Base-by-base conservation (phyloP, 2,888 invertebrate species). In the Xestia sexstrigata region DNA sequence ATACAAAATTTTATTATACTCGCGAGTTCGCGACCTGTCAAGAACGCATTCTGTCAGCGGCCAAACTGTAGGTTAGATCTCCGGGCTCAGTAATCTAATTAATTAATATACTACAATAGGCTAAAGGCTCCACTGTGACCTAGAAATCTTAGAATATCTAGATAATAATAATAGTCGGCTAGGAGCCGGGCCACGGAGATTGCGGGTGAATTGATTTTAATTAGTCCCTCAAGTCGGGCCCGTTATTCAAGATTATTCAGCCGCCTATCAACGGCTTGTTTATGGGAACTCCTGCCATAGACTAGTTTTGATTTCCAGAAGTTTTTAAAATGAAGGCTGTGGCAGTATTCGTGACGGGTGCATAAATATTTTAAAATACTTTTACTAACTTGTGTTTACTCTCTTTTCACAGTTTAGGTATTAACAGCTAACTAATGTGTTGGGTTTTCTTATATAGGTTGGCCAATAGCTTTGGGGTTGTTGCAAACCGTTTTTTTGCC, bases 201-300 rank as follows among this genome's bases (percentile, higher is more conserved):
- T 74, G 74, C 86, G 69, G 39, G 11, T 70, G 52, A 72, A 74
- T 70, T 71, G 63, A 73, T 73, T 84, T 81, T 71, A 85, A 85
- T 78, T 74, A 78, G 69, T 74, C 66, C n/a, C 65, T 42, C 35
- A 62, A 62, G 62, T 62, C 60, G 58, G 39, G 30, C 20, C 39
- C 39, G 49, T 69, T 82, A 74, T 81, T 73, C 45, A 76, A 66
- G 49, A 66, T 74, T 66, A 65, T 81, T 66, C 47, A 58, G 13
- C 42, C 47, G 47, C 49, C 13, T 49, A 49, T 68, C 69, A 68
- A 49, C 66, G 47, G n/a, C 52, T 80, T 70, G 63, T 65, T 63
- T 74, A 63, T 49, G n/a, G 42, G 55, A 45, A 63, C 55, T 45
- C 35, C 35, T 30, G 20, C 15, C n/a, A 55, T 47, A 65, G 35